Base-by-base conservation (phyloP, 2,113 vertebrate species). In the Etia nguti region DNA sequence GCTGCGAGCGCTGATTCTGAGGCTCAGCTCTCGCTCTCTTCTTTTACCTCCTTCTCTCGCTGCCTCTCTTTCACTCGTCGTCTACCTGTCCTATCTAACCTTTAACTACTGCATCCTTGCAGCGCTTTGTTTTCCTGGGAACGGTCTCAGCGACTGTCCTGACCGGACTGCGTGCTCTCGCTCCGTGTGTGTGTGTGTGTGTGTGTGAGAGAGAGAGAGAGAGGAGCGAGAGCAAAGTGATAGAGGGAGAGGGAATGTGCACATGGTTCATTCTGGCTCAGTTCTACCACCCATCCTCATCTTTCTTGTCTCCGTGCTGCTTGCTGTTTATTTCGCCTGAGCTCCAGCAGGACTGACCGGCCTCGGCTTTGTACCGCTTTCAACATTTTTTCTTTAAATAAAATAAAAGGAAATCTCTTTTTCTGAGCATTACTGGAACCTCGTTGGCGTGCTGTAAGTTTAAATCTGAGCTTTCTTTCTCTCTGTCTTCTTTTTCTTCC, bases 231-330 rank as follows among this genome's bases (percentile, higher is more conserved):
- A 87, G 86, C 16, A 18, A 34, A 79, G 81, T 60, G 88, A 89
- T 85, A 93, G 91, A 91, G 86, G 68, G 86, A 86, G 86, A 90
- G 93, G 85, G 90, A 91, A 81, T 6, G 48, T 94, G 90, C 90
- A 93, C 92, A 94, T 94, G 94, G 88, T 94, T 93, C 90, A 92
- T 86, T 94, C 92, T 79, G 68, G 84, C 90, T 94, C 68, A 4
- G 81, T 91, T 86, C 90, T 73, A 82, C 88, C 93, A 91, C 81
- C 89, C 90, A 90, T 92, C 88, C 86, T 92, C 90, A 87, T 79
- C 91, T 84, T 85, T 84, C 79, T 60, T 26, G 36, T 56, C 84
- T 89, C 84, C 10, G 34, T 62, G 81, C 50, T 3, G 34, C 48
- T 86, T 57, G 55, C 50, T 90, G 2, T 86, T 88, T 81, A 31